Conservation (phyloP, 30 jellyfish, hydroid and myxozoan species). For the Pseudorhiza aurosa region DNA sequence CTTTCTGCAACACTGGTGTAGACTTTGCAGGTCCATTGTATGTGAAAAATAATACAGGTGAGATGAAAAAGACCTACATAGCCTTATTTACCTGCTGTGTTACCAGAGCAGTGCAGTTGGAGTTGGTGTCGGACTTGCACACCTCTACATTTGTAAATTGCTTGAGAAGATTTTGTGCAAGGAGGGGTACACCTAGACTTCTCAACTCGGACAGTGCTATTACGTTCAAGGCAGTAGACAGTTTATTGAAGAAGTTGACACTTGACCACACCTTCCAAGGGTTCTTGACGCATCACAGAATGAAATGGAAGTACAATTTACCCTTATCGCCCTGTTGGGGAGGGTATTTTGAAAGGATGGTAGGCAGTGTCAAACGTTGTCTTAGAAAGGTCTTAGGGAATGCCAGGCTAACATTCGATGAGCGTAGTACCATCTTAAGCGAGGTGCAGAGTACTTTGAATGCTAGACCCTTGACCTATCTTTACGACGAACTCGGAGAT, state of each 20-base stretch:
- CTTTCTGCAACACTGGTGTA: conserved; percentile 54
- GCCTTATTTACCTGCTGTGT: conserved; percentile 52
- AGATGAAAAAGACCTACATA: conserved; percentile 42
- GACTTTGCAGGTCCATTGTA: conserved; percentile 70
- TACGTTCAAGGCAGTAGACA: conserved; percentile 62
- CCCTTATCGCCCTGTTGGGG: conserved; percentile 70
- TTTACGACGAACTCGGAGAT: conserved; percentile 28
- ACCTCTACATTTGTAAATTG: conserved; percentile 30
- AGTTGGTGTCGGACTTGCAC: conserved; percentile 39
- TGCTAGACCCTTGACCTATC: conserved; percentile 23
- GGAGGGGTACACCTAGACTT: conserved; percentile 70
- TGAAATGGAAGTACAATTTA: conserved; percentile 36
- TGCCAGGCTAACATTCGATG: conserved; percentile 40
- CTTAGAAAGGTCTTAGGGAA: conserved; percentile 35
- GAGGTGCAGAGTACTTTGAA: conserved; percentile 45
- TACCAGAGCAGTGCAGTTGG: conserved; percentile 55
- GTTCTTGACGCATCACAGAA: conserved; percentile 11
- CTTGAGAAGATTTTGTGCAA: conserved; percentile 67
- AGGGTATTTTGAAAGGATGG: conserved; percentile 49
- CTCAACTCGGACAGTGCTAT: conserved; percentile 60
- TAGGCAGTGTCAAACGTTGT: conserved; percentile 41
- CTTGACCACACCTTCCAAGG: conserved; percentile 32
- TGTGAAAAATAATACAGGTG: conserved; percentile 52
- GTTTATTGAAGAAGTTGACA: conserved; percentile 24
- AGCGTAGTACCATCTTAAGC: conserved; percentile 16